phyloP scores from a whole-genome alignment of 1,140 invertebrate species.

The Brachionus calyciflorus region DNA sequence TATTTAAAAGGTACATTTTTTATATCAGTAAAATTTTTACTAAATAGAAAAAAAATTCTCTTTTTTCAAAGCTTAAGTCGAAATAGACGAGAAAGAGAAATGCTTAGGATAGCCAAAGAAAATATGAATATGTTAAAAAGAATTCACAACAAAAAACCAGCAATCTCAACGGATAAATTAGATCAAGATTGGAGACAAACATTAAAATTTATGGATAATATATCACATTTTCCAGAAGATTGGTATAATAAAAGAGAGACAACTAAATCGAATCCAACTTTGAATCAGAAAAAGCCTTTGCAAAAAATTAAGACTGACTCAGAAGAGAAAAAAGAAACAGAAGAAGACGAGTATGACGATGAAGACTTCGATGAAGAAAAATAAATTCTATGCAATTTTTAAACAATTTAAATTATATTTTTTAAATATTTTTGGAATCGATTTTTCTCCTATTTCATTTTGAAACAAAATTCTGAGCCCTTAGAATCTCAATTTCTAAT shows the following conservation, averaged over 20 bases:
- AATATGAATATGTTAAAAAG: slow-evolving; percentile 56
- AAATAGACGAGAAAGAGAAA: slow-evolving; percentile 56
- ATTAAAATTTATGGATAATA: slow-evolving; percentile 58
- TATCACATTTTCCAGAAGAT: slow-evolving; percentile 57
- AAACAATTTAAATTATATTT: no score
- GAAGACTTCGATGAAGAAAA: slow-evolving; percentile 30
- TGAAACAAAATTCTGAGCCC: no score
- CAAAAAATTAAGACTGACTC: neutral
- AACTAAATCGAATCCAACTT: slow-evolving; percentile 19
- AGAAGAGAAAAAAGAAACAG: neutral
- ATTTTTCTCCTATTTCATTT: no score
- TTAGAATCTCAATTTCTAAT: no score
- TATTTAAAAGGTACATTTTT: slow-evolving; percentile 55
- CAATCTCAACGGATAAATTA: slow-evolving; percentile 55
- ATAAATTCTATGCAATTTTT: no score
- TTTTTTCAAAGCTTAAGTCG: slow-evolving; percentile 53
- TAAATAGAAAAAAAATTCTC: neutral
- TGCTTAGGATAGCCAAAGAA: slow-evolving; percentile 55
- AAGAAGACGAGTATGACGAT: slow-evolving; percentile 19
- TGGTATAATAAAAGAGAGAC: slow-evolving; percentile 56
- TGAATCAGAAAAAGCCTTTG: slow-evolving; percentile 19
- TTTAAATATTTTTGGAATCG: no score
- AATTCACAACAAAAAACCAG: slow-evolving; percentile 55
- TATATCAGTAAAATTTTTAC: neutral
- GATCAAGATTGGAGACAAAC: slow-evolving; percentile 56